Conservation (phyloP, 2,888 invertebrate species). For the Clanis bilineata region DNA sequence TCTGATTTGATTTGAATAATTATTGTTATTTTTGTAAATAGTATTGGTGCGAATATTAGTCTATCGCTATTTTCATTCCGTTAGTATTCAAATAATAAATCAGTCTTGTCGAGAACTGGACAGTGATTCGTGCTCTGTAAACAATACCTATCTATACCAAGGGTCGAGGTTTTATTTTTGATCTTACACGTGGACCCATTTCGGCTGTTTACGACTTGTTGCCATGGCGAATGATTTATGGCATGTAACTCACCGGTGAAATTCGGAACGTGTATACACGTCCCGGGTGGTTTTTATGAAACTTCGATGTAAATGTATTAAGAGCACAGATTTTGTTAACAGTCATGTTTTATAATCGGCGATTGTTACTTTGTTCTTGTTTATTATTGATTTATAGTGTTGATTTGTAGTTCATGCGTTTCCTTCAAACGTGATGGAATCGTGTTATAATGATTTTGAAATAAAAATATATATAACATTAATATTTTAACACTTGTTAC, state of each 20-base stretch:
- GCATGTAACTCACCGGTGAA: neutral
- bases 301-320: neutral
- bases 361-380: neutral
- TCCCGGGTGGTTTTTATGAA: neutral
- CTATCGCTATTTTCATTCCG: too few species aligned
- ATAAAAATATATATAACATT: too few species aligned
- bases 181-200: constrained; percentile 33
- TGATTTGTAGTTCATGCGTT: neutral
- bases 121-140: too few species aligned
- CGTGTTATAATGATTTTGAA: too few species aligned
- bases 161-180: constrained; percentile 34
- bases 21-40: too few species aligned
- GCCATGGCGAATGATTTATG: constrained; percentile 17
- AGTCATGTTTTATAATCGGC: neutral
- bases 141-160: constrained; percentile 34
- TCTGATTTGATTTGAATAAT: too few species aligned
- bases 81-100: too few species aligned
- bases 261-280: neutral
- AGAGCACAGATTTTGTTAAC: neutral
- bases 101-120: too few species aligned
- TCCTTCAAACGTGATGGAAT: neutral
- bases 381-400: neutral
- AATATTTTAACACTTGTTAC: too few species aligned
- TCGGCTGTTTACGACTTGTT: constrained; percentile 33
- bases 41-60: too few species aligned